Evolutionary conservation across 1,140 invertebrate genomes (phyloP).

Genomic region (Hypsibius dujardini): DNA sequence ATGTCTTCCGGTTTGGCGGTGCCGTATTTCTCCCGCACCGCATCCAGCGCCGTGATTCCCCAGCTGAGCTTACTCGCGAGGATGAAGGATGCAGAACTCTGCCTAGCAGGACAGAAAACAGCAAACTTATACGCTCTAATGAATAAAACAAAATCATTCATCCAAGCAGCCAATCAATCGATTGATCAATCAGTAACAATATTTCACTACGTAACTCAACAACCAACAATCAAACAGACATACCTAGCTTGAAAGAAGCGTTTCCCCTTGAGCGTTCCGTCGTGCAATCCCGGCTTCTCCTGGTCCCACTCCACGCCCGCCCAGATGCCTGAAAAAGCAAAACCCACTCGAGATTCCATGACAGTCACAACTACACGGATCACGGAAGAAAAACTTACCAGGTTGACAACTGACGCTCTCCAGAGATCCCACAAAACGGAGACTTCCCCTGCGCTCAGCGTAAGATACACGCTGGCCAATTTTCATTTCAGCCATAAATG

Average conservation of each 20-base stretch:
- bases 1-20: neutral
- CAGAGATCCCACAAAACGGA: neutral
- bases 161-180: neutral
- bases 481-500: slow-evolving; percentile 4
- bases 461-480: neutral
- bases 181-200: neutral
- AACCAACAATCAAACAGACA: slow-evolving; percentile 22
- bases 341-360: neutral
- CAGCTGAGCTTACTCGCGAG: neutral
- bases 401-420: neutral
- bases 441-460: neutral
- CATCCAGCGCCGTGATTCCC: neutral
- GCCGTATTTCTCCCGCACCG: neutral
- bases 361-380: neutral
- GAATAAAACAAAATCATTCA: neutral
- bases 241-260: slow-evolving; percentile 63
- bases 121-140: neutral
- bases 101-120: neutral
- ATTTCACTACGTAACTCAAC: neutral
- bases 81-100: neutral
- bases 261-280: slow-evolving; percentile 58
- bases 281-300: slow-evolving; percentile 62
- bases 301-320: slow-evolving; percentile 86
- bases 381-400: neutral
- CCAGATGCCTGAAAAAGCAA: slow-evolving; percentile 43